phyloP scores from a whole-genome alignment of 2,797 vertebrate genomes.

The Dryobates pubescens region DNA sequence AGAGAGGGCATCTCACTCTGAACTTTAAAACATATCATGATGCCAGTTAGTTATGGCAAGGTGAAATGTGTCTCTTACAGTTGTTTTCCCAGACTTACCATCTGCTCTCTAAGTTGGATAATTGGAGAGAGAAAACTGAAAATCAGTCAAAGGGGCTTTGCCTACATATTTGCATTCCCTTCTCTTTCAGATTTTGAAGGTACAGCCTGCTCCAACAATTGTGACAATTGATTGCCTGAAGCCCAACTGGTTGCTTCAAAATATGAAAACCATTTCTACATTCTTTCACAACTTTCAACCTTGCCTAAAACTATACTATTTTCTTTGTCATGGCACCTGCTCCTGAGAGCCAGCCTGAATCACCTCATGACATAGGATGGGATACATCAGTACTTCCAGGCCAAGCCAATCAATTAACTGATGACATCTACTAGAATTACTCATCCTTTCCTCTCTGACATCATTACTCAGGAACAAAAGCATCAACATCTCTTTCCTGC shows the following conservation, averaged over 20 bases:
- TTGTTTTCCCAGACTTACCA: background rate
- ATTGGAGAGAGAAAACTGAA: background rate
- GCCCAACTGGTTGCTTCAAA: background rate
- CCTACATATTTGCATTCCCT: background rate
- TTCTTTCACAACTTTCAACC: background rate
- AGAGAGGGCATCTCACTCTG: background rate
- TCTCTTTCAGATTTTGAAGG: background rate
- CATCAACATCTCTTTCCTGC: background rate
- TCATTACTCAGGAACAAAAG: background rate
- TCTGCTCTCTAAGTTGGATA: background rate
- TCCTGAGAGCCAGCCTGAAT: background rate
- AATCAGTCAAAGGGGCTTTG: background rate
- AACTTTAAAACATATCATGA: background rate
- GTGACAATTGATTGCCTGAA: background rate
- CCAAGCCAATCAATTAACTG: background rate
- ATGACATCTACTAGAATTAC: background rate
- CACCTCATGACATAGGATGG: background rate
- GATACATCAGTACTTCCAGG: background rate
- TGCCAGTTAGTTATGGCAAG: background rate
- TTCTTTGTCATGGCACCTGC: background rate
- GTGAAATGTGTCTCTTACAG: background rate
- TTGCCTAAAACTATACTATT: background rate
- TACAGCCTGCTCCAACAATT: background rate
- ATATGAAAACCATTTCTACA: background rate
- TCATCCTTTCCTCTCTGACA: background rate